Percentiles rank a stretch among this genome's conserved stretches.
These are phyloP conservation scores for Megalurothrips usitatus DNA, from an alignment of 2,888 invertebrate genomes.

Conservation along the genomic window DNA sequence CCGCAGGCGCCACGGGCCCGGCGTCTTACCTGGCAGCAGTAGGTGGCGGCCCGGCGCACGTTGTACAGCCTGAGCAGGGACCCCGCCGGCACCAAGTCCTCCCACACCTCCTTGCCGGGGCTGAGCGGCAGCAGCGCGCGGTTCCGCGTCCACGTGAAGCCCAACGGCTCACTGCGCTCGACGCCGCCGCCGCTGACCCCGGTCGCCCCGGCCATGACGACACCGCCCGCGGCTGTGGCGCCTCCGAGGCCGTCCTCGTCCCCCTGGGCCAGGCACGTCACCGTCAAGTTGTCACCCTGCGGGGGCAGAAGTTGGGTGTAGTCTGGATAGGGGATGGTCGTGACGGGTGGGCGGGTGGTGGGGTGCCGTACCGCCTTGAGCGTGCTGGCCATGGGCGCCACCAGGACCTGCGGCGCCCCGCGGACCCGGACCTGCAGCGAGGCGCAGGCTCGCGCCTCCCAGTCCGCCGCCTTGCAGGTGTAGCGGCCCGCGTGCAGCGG, in stretches of 20 bases:
- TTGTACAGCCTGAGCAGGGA: constrained; percentile 74
- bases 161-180: constrained; percentile 57
- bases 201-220: neutral
- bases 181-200: constrained; percentile 12
- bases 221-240: constrained; percentile 28
- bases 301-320: neutral
- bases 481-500: constrained; percentile 16
- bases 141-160: constrained; percentile 81
- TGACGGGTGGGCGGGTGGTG: neutral
- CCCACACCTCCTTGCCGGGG: constrained; percentile 75
- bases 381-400: constrained; percentile 23
- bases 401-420: neutral
- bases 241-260: constrained; percentile 46
- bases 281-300: constrained; percentile 64
- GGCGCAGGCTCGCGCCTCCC: constrained; percentile 1
- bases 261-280: constrained; percentile 66
- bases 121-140: constrained; percentile 66
- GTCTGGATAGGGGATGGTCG: neutral
- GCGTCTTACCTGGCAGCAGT: constrained; percentile 63
- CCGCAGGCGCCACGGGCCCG: constrained; percentile 48
- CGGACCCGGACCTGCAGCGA: neutral
- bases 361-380: neutral
- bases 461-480: neutral
- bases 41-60: constrained; percentile 57
- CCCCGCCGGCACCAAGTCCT: constrained; percentile 72